Base-by-base conservation (phyloP, 1,140 invertebrate genomes). In the Radopholus similis region DNA sequence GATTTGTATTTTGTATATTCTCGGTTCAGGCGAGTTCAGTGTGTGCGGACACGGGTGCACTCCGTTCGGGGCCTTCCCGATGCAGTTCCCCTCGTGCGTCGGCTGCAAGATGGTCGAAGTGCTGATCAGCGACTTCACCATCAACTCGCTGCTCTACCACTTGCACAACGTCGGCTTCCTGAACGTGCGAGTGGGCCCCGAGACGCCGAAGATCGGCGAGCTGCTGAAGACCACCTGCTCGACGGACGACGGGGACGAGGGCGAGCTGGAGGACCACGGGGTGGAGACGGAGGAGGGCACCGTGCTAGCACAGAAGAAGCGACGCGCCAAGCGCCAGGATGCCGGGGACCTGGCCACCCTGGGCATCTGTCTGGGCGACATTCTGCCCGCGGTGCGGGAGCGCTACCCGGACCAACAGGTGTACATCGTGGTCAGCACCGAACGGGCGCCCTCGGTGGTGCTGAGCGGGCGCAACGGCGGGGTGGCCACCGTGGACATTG, bases 281-380 rank as follows among this genome's bases (percentile, higher is more conserved):
- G 72, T 79, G 18, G 77, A 79, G 51, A 70, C 66, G 70, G 66
- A 67, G 35, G 53, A 56, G 49, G 35, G 66, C 2, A 23, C 8
- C 3, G 23, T 42, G 37, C 8, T 37, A 3, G 38, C 44, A 3
- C 8, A 26, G 13, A 38, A 60, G 57, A 60, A 60, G 13, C 32
- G 23, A 15, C 47, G 73, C 21, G n/a, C 57, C 11, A 64, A 51
- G 40, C 49, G 66, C 37, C 73, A 70, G 34, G 75, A 73, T 18
- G 59, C 64, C 11, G 56, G 71, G 3, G 72, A 70, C 38, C 56
- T 80, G 9, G 58, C 71, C 15, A 75, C 75, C 54, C 64, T 81
- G n/a, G 78, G 81, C 38, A 80, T 81, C 47, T 81, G 79, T 55
- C 75, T 81, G 32, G 79, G 79, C 40, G 79, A 81, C 49, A 82